Conservation (phyloP, 2,888 invertebrate genomes). For the Leptinotarsa haldemani region DNA sequence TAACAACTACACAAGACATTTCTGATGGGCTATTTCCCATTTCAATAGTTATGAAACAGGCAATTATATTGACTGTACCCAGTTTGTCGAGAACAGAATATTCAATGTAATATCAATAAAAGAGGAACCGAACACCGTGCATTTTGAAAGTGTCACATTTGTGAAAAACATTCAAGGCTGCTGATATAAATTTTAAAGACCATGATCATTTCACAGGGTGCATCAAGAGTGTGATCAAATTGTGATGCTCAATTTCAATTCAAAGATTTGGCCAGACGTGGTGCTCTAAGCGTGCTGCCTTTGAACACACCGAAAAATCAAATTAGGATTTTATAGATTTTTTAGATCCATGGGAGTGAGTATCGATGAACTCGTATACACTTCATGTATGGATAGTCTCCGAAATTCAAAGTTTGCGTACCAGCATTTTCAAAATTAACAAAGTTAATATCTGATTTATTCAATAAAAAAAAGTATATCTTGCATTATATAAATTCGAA, state of each 20-base stretch:
- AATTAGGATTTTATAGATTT: constrained; percentile 46
- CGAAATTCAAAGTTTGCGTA: neutral
- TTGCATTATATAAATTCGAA: too few species aligned
- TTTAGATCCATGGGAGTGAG: constrained; percentile 53
- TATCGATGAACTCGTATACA: constrained; percentile 43
- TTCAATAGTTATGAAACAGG: too few species aligned
- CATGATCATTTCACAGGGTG: neutral
- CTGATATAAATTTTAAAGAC: neutral
- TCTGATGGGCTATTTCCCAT: too few species aligned
- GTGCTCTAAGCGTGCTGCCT: neutral
- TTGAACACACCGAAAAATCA: constrained; percentile 12
- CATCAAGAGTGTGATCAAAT: neutral
- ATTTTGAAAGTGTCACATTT: neutral
- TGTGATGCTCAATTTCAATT: neutral
- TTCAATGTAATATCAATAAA: neutral
- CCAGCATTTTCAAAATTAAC: too few species aligned
- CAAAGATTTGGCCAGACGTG: neutral
- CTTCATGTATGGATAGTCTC: neutral
- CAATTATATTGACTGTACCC: too few species aligned
- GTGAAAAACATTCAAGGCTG: neutral
- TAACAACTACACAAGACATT: too few species aligned
- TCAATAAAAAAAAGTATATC: too few species aligned
- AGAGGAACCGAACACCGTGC: neutral
- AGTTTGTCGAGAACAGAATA: neutral
- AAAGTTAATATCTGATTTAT: too few species aligned